These are phyloP conservation scores for Oreochromis aureus DNA, from an alignment of 2,113 vertebrate genomes.

Conservation along the genomic window DNA sequence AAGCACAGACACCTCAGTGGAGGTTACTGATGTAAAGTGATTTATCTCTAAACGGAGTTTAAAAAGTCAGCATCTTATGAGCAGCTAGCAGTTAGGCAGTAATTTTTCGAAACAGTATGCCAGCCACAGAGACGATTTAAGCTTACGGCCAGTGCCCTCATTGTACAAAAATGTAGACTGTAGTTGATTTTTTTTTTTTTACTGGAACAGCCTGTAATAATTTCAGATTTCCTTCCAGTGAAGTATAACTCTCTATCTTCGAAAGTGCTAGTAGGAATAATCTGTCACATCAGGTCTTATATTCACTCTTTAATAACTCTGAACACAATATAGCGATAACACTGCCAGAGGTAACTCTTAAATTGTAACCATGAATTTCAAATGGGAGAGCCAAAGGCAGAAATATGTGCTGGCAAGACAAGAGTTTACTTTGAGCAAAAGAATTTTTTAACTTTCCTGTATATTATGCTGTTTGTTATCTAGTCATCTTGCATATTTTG, in stretches of 20 bases:
- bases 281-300: neutral
- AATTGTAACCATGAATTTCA: slow-evolving; percentile 10
- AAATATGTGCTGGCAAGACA: neutral
- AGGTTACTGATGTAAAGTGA: slow-evolving; percentile 1
- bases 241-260: neutral
- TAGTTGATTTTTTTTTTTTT: neutral
- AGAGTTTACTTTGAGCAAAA: neutral
- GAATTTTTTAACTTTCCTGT: neutral
- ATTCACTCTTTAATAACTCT: neutral
- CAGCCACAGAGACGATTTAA: neutral
- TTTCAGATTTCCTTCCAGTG: neutral
- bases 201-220: neutral
- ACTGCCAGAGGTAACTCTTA: neutral
- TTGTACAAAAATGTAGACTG: neutral
- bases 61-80: neutral
- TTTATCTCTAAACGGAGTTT: neutral
- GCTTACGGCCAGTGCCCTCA: neutral
- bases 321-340: neutral
- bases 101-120: neutral
- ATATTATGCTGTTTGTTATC: neutral
- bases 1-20: slow-evolving; percentile 24
- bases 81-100: neutral
- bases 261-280: neutral
- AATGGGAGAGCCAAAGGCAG: neutral
- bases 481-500: neutral